Base-by-base conservation (phyloP, 1,140 invertebrate species). In the Drosophila repletoides region DNA sequence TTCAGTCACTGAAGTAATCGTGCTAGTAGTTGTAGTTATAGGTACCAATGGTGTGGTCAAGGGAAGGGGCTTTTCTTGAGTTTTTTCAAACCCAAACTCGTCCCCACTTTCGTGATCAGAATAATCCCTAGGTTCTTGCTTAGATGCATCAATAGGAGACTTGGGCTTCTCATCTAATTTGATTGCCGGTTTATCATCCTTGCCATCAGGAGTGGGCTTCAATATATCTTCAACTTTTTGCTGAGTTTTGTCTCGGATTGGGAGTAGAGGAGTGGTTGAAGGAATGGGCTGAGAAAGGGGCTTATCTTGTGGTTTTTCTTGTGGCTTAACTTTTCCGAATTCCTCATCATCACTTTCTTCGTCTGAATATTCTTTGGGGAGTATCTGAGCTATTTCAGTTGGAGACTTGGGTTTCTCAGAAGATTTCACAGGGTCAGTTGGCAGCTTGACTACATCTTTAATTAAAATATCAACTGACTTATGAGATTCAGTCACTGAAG, bases 101-200 rank as follows among this genome's bases (percentile, higher is more conserved):
- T 43, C 40, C 15, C 12, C 40, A 5, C 40, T 36, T 34, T 51
- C 10, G 24, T 26, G 21, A n/a, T 52, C 49, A 17, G 29, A 59
- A 10, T 52, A 38, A 1, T 36, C 33, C 9, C 14, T 59, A 1
- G 33, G 7, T 26, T 5, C 17, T 15, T 12, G 14, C 29, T 51
- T 34, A 24, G 17, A 29, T 31, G n/a, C 12, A 9, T 55, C 51
- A 14, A 38, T 9, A 14, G 41, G 40, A 7, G 40, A 46, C 40
- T 26, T 58, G 29, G 53, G 53, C 40, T 31, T 49, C 15, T 49
- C 46, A 2, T 49, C 46, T 3, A 29, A 6, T 7, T 49, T 49
- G 15, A 15, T 2, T 6, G 17, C 15, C 4, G 28, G 1, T 9
- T 31, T 49, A 1, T 33, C 29, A 9, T 29, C 46, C 4, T 31